Base-by-base conservation (phyloP, 2,888 invertebrate species). In the Eupelmus urozonus region DNA sequence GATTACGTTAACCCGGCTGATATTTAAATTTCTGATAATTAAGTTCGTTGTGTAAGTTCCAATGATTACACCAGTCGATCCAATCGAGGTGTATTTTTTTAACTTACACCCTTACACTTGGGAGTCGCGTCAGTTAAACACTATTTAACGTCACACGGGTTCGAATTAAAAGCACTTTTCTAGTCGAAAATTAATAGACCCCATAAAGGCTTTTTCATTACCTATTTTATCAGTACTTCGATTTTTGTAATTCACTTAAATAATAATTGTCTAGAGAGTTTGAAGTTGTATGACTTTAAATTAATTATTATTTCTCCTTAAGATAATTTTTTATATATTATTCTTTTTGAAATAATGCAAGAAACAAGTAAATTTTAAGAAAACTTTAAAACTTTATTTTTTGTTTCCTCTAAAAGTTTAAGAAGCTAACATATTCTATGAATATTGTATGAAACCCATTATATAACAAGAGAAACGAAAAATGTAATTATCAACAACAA, bases 1-100 rank as follows among this genome's bases (percentile, higher is more conserved):
- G 25, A 63, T 59, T 57, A 71, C 27, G 62, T 49, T 60, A 60
- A 72, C 45, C 57, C 51, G 59, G 71, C 40, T 77, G 60, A 72
- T 77, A 77, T 72, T 72, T 20, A 69, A 73, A 78, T n/a, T 45
- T 74, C 65, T 70, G 69, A 62, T 78, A 66, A 51, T 74, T 57
- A 53, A 74, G 70, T 74, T 57, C 59, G 34, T 65, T 45, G 49
- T 51, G 57, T 70, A 74, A 74, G 59, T 79, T 71, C 40, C 42
- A 62, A 25, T 49, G 57, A 45, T 63, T 49, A n/a, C 79, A 79
- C 67, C 67, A 76, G 3, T 72, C 62, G 42, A 72, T 72, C 23
- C 49, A 27, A 51, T 79, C 59, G 51, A 69, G 67, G 55, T 76
- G 65, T 49, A n/a, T n/a, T n/a, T n/a, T 49, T 55, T n/a, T n/a